These are phyloP conservation scores for Apis dorsata DNA, from an alignment of 1,140 invertebrate genomes.

Conservation along the genomic window DNA sequence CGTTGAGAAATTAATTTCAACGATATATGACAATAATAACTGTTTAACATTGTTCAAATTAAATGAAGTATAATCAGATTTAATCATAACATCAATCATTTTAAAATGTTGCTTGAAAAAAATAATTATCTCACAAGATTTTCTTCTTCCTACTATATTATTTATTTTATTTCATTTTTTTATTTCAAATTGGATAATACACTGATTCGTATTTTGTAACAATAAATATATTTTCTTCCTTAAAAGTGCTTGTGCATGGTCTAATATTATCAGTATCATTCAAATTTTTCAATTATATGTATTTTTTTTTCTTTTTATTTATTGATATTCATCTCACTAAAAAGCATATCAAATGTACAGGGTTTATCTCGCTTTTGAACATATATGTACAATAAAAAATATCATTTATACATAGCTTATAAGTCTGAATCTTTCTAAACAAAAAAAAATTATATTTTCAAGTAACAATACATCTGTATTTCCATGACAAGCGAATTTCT, in stretches of 20 bases:
- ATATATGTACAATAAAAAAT: not conserved
- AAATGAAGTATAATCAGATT: conserved; percentile 51
- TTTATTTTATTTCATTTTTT: conserved; percentile 15
- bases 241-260: not conserved
- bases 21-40: conserved; percentile 75
- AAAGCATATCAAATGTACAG: conserved; percentile 58
- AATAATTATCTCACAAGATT: conserved; percentile 3
- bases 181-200: not conserved
- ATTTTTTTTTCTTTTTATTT: conserved; percentile 20
- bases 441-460: conserved; percentile 27
- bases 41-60: conserved; percentile 57
- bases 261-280: not conserved
- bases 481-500: conserved; percentile 1
- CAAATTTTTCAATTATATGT: not conserved
- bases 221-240: not conserved
- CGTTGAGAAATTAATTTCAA: conserved; percentile 65
- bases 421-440: not conserved
- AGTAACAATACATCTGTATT: conserved; percentile 11
- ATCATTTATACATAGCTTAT: conserved; percentile 18
- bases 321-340: conserved; percentile 32
- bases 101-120: conserved; percentile 41
- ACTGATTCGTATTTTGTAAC: not conserved
- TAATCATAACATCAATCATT: conserved; percentile 48
- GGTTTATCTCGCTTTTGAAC: conserved; percentile 35
- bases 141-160: conserved; percentile 26